Percentiles rank a stretch among this genome's conserved stretches.
Evolutionary conservation across 2,113 vertebrate genomes (phyloP).

Genomic region (Macquaria ambigua): DNA sequence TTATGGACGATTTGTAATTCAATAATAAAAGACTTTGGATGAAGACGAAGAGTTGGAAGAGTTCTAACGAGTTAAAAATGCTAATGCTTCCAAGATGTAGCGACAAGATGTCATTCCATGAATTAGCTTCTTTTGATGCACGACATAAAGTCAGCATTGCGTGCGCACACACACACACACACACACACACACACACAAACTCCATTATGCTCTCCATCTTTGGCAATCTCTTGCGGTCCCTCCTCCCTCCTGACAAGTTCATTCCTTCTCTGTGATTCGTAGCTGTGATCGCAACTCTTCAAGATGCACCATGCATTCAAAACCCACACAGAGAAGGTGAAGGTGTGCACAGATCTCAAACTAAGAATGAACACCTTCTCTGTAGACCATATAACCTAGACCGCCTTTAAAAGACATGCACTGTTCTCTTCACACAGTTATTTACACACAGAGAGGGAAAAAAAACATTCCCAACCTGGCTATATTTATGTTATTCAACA

Average conservation of each 20-base stretch:
- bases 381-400: neutral
- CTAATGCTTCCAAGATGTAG: constrained; percentile 24
- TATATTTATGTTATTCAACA: neutral
- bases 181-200: constrained; percentile 4
- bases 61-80: constrained; percentile 39
- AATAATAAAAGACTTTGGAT: constrained; percentile 51
- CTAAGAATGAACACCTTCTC: neutral
- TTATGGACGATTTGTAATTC: constrained; percentile 20
- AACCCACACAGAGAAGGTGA: constrained; percentile 33
- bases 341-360: constrained; percentile 23
- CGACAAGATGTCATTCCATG: constrained; percentile 4
- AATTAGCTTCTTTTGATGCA: constrained; percentile 11
- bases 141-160: constrained; percentile 14
- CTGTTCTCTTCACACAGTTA: neutral
- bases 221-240: constrained; percentile 24
- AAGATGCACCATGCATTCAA: constrained; percentile 47
- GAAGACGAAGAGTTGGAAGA: constrained; percentile 1
- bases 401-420: neutral
- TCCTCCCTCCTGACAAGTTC: constrained; percentile 37
- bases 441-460: neutral
- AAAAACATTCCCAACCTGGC: neutral
- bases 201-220: constrained; percentile 43
- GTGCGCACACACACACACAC: neutral
- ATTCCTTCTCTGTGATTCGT: constrained; percentile 70
- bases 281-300: constrained; percentile 52